Evolutionary conservation across 2,888 invertebrate genomes (phyloP).

Genomic region (Dolichomitus sp.): DNA sequence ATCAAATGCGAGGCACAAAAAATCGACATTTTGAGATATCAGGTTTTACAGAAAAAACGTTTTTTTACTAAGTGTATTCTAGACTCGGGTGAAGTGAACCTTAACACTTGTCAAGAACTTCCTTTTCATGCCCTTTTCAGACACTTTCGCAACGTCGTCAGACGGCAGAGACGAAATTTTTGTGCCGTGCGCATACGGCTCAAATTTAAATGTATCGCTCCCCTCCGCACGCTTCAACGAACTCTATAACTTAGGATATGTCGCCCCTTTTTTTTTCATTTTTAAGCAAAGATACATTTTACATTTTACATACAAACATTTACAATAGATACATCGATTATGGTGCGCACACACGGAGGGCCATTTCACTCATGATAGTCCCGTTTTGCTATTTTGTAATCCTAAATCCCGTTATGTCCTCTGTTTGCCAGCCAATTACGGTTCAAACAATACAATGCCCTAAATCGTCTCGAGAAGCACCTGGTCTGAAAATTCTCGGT

Average conservation of each 20-base stretch:
- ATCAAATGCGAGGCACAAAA: too few species aligned
- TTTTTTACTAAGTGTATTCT: too few species aligned
- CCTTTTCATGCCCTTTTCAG: not conserved
- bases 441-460: slow-evolving; percentile 33
- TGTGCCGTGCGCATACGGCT: slow-evolving; percentile 34
- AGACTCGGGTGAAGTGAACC: too few species aligned
- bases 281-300: slow-evolving; percentile 83
- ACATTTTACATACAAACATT: slow-evolving; percentile 85
- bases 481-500: slow-evolving; percentile 14
- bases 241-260: slow-evolving; percentile 83
- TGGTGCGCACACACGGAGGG: slow-evolving; percentile 63
- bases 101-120: too few species aligned
- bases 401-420: slow-evolving; percentile 22
- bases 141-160: slow-evolving; percentile 30
- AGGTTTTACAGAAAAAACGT: too few species aligned
- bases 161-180: slow-evolving; percentile 48
- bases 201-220: slow-evolving; percentile 66
- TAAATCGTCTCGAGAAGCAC: slow-evolving; percentile 35
- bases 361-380: slow-evolving; percentile 36
- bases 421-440: slow-evolving; percentile 8
- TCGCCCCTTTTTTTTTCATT: slow-evolving; percentile 72
- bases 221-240: slow-evolving; percentile 44
- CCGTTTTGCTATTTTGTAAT: slow-evolving; percentile 22
- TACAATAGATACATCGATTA: slow-evolving; percentile 83
- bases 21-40: too few species aligned